Evolutionary conservation across 2,888 invertebrate genomes (phyloP).

Genomic region (Drosophila tanythrix): DNA sequence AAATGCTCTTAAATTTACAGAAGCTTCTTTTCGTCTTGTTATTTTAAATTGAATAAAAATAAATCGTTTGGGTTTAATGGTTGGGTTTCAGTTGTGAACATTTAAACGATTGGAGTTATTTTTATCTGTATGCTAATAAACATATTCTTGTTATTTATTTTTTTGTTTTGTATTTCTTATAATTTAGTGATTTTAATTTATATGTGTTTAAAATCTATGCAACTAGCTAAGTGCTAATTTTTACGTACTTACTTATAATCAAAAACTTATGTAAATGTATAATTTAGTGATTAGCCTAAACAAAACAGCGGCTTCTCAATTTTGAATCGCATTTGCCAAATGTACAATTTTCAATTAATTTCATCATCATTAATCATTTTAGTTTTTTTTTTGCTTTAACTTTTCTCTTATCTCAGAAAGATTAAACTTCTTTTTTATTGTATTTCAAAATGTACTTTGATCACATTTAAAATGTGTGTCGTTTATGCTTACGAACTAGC

Average conservation of each 20-base stretch:
- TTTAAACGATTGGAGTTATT: slow-evolving; percentile 39
- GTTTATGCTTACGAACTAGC: slow-evolving; percentile 24
- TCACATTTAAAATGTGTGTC: slow-evolving; percentile 69
- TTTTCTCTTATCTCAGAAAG: slow-evolving; percentile 6
- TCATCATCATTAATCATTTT: background rate
- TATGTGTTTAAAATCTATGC: slow-evolving; percentile 64
- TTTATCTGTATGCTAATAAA: slow-evolving; percentile 5
- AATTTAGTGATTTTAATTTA: slow-evolving; percentile 32
- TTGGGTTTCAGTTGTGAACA: slow-evolving; percentile 43
- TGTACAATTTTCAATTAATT: slow-evolving; percentile 51
- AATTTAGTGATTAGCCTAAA: slow-evolving; percentile 38
- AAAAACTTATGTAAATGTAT: slow-evolving; percentile 27
- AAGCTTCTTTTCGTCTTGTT: background rate
- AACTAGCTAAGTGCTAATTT: slow-evolving; percentile 72
- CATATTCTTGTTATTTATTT: background rate
- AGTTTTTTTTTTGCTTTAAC: background rate
- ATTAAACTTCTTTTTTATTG: slow-evolving; percentile 1
- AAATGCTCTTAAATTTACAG: slow-evolving; percentile 35
- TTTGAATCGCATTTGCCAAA: slow-evolving; percentile 67
- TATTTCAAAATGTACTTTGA: slow-evolving; percentile 48
- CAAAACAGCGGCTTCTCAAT: slow-evolving; percentile 71
- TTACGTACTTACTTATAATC: slow-evolving; percentile 1
- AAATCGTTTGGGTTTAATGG: slow-evolving; percentile 55
- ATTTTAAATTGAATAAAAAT: slow-evolving; percentile 9
- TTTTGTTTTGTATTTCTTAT: slow-evolving; percentile 19